A percentile compares a stretch with the other conserved stretches of the same genome.
phyloP scores from a whole-genome alignment of 2,797 vertebrate species.

The Chelon auratus region DNA sequence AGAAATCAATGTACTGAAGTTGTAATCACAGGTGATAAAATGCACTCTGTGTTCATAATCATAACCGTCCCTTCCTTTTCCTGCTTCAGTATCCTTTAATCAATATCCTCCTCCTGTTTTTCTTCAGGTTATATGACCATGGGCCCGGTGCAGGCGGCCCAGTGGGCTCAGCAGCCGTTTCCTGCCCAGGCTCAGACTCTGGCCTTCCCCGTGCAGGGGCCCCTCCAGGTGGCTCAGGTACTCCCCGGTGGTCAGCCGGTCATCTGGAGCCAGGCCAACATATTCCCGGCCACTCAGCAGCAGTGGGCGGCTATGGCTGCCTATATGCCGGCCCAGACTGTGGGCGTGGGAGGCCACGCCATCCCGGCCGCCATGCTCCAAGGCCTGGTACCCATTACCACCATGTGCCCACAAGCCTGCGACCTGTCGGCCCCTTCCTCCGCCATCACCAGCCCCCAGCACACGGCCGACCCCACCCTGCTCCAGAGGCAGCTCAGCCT shows the following conservation, averaged over 20 bases:
- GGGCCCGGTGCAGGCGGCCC: slow-evolving; percentile 96
- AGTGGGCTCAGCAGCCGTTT: slow-evolving; percentile 97
- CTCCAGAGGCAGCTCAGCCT: slow-evolving; percentile 81
- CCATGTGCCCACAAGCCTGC: slow-evolving; percentile 85
- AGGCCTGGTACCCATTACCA: slow-evolving; percentile 92
- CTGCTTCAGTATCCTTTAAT: not conserved
- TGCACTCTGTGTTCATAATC: slow-evolving; percentile 1
- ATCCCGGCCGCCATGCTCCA: slow-evolving; percentile 97
- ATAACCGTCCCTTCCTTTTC: not conserved
- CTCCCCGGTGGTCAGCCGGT: slow-evolving; percentile 95
- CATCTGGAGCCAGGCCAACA: slow-evolving; percentile 96
- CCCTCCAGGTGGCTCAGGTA: slow-evolving; percentile 94
- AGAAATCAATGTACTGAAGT: slow-evolving; percentile 7
- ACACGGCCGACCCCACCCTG: slow-evolving; percentile 83
- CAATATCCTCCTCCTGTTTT: not conserved
- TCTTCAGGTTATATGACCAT: slow-evolving; percentile 96
- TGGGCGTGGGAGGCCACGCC: slow-evolving; percentile 87
- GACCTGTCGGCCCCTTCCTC: slow-evolving; percentile 84
- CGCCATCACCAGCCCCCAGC: slow-evolving; percentile 92
- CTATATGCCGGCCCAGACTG: slow-evolving; percentile 96
- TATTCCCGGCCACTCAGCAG: slow-evolving; percentile 94
- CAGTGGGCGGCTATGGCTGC: slow-evolving; percentile 95
- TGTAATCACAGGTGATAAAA: slow-evolving; percentile 4
- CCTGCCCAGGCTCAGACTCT: slow-evolving; percentile 89
- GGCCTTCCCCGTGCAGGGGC: slow-evolving; percentile 94